These are phyloP conservation scores for Netelia melanura DNA, from an alignment of 2,888 invertebrate species.

Conservation along the genomic window DNA sequence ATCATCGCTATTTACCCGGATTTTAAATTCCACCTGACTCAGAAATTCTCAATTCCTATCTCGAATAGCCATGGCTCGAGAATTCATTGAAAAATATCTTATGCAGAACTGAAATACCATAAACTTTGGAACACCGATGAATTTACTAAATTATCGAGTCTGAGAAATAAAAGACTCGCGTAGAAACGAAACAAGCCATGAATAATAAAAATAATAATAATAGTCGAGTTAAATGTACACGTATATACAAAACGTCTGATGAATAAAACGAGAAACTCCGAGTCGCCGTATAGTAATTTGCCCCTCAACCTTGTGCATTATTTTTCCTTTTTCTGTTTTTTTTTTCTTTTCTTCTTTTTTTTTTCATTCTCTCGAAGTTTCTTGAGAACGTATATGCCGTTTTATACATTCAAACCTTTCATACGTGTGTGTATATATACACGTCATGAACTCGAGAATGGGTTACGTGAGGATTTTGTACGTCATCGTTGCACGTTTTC, in stretches of 20 bases:
- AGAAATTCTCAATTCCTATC: no score
- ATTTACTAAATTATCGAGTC: no score
- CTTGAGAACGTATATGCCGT: slow-evolving; percentile 14
- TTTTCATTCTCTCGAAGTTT: slow-evolving; percentile 35
- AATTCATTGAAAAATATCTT: no score
- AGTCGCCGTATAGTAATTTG: slow-evolving; percentile 55
- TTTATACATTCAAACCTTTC: slow-evolving; percentile 27
- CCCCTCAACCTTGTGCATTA: slow-evolving; percentile 58
- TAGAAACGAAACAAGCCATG: not conserved
- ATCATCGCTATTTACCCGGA: no score
- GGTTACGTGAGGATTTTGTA: slow-evolving; percentile 59
- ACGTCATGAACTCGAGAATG: slow-evolving; percentile 23
- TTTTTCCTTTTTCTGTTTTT: slow-evolving; percentile 2
- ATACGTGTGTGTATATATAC: not conserved
- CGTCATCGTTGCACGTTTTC: slow-evolving; percentile 51
- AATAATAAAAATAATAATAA: not conserved
- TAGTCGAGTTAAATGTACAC: no score
- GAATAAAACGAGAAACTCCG: slow-evolving; percentile 57
- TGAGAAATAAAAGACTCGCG: no score
- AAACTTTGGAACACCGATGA: no score
- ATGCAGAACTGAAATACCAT: no score
- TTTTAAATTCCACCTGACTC: no score
- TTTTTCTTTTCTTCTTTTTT: not conserved
- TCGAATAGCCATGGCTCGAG: no score
- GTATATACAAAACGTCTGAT: not conserved